These are phyloP conservation scores for Hoplodrina blanda DNA, from an alignment of 2,888 invertebrate genomes.

Conservation along the genomic window DNA sequence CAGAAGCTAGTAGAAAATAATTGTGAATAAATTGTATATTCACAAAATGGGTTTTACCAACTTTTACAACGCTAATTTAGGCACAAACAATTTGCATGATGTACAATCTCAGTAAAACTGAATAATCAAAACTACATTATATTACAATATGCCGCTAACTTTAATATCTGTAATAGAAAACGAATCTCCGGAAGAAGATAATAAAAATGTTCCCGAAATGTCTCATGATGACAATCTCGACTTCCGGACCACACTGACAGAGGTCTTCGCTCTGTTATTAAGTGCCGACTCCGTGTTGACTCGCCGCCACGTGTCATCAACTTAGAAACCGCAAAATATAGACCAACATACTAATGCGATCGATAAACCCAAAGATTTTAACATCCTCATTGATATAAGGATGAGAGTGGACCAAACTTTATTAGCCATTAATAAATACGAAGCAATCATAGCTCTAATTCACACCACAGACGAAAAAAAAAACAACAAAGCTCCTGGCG, in stretches of 20 bases:
- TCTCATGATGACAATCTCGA: conserved; percentile 80
- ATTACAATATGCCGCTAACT: conserved; percentile 62
- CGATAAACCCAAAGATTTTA: conserved; percentile 36
- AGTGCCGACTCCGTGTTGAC: conserved; percentile 70
- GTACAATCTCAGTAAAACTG: conserved; percentile 19
- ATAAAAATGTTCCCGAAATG: conserved; percentile 79
- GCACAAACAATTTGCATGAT: conserved; percentile 58
- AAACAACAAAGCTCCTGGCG: conserved; percentile 86
- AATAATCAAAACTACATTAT: conserved; percentile 49
- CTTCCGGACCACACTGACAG: conserved; percentile 87
- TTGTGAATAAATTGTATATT: conserved; percentile 36
- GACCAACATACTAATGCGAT: conserved; percentile 60
- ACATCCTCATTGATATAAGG: conserved; percentile 58
- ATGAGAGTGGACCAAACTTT: conserved; percentile 52
- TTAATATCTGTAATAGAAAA: conserved; percentile 72
- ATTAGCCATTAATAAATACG: conserved; percentile 46
- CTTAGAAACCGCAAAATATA: conserved; percentile 73
- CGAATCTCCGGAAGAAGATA: conserved; percentile 74
- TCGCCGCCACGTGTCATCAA: conserved; percentile 79
- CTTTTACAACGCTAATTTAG: conserved; percentile 35
- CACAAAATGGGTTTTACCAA: conserved; percentile 16
- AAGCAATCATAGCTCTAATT: conserved; percentile 72
- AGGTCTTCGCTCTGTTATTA: conserved; percentile 76
- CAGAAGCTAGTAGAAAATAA: conserved; percentile 7
- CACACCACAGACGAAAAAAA: conserved; percentile 76